Base-by-base conservation (phyloP, 2,797 vertebrate species). In the Cynopterus sphinx region DNA sequence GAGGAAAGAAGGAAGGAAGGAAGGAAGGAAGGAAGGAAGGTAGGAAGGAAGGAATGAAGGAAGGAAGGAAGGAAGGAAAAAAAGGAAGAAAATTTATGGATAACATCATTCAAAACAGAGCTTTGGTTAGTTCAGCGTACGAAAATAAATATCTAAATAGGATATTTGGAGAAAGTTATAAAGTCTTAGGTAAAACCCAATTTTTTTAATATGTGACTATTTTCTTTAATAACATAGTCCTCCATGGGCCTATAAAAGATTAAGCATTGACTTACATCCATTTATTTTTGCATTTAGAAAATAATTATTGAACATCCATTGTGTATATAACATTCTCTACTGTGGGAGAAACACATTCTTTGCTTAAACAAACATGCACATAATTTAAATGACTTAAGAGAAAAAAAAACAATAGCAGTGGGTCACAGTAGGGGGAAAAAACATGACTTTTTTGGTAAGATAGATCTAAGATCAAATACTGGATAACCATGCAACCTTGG, bases 161-260 rank as follows among this genome's bases (percentile, higher is more conserved):
- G 93, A 92, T 84, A 93, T 92, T 90, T 92, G 49, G 31, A 15
- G 13, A 81, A 96, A 49, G 8, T 19, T 87, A 65, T 75, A 46
- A 90, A 95, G 10, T 92, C 22, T 82, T 92, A 75, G 55, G 2
- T 82, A 68, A 2, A 46, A 90, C 24, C 0, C 22, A 71, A 96
- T 84, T 95, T 97, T 97, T 95, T 61, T 71, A 81, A 75, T 87
- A 11, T 81, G 65, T 79, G 36, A 79, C 87, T 79, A 55, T 71
- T 17, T 81, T 81, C 22, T 81, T 92, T 84, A 94, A 70, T 84
- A 94, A 39, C 3, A 71, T 85, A 91, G 59, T 26, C 9, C 33
- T 90, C 90, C 81, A 51, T 84, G 28, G 65, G 24, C 31, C 46
- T 81, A 46, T 63, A 74, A 93, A 84, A 83, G 16, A 51, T 68